phyloP scores from a whole-genome alignment of 1,140 invertebrate genomes.

The Colletes latitarsis region DNA sequence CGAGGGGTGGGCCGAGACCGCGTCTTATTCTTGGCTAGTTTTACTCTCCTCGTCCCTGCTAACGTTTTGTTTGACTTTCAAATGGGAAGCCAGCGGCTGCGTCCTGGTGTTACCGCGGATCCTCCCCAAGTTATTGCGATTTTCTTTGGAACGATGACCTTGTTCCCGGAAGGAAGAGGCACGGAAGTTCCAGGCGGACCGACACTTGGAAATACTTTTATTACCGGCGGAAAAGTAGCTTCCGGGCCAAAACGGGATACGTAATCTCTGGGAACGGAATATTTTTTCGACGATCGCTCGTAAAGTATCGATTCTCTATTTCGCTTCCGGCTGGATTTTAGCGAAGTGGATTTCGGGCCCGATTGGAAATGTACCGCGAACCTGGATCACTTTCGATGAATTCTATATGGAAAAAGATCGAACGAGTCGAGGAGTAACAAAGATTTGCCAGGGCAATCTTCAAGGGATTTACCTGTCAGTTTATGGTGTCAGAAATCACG shows the following conservation, averaged over 20 bases:
- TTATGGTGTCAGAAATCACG: no score
- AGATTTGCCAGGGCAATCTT: no score
- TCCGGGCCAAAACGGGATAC: neutral
- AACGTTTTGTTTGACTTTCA: no score
- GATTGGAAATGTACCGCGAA: neutral
- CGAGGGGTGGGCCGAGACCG: no score
- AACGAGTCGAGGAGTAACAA: no score
- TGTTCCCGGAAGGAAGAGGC: neutral
- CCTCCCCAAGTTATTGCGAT: constrained; percentile 35
- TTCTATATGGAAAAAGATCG: no score
- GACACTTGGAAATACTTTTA: constrained; percentile 4
- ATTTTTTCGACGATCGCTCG: neutral
- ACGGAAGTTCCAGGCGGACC: neutral
- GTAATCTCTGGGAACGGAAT: constrained; percentile 1
- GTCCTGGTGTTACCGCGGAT: neutral
- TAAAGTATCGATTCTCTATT: neutral
- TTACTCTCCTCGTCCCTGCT: no score
- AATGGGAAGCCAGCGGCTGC: no score
- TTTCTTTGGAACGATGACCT: constrained; percentile 32
- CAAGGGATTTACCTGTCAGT: no score
- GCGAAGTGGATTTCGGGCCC: neutral
- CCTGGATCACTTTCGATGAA: no score
- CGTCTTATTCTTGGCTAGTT: no score
- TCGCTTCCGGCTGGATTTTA: neutral
- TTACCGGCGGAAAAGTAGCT: neutral